Percentiles rank a stretch among this genome's conserved stretches.
Evolutionary conservation across 2,113 vertebrate genomes (phyloP).

Genomic region (Chroicocephalus ridibundus): DNA sequence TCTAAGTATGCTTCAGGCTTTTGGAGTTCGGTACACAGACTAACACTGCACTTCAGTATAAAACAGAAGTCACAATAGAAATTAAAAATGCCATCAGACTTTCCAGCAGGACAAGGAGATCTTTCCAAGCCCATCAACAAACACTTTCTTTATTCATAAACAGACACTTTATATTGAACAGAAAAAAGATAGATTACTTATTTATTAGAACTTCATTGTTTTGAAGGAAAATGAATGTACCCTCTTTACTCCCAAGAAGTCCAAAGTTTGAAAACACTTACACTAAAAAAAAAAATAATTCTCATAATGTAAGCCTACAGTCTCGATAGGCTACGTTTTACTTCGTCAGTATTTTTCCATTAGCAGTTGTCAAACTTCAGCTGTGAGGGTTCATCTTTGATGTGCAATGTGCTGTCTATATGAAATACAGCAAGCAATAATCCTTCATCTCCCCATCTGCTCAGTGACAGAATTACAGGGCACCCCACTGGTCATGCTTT

Average conservation of each 20-base stretch:
- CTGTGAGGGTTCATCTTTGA: not conserved
- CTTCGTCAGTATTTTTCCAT: constrained; percentile 12
- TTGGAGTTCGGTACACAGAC: not conserved
- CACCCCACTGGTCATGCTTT: not conserved
- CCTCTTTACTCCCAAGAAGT: not conserved
- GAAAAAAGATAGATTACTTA: not conserved
- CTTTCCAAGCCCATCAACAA: not conserved
- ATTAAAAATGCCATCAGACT: not conserved
- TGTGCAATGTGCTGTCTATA: not conserved
- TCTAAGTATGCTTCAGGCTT: not conserved
- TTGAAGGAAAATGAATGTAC: not conserved
- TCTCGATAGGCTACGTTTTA: not conserved
- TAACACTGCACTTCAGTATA: not conserved
- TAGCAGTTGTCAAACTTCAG: not conserved
- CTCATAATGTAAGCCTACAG: not conserved
- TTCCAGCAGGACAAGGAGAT: not conserved
- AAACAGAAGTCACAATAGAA: not conserved
- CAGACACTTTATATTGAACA: not conserved
- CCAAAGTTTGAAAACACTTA: not conserved
- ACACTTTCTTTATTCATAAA: not conserved
- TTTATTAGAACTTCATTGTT: not conserved
- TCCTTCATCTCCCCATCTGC: constrained; percentile 40
- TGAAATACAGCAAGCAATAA: not conserved
- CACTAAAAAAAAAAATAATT: not conserved
- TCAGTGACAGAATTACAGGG: constrained; percentile 17